Percentiles rank a stretch among this genome's conserved stretches.
These are phyloP conservation scores for Andricus quercusramuli DNA, from an alignment of 2,888 invertebrate genomes.

Conservation along the genomic window DNA sequence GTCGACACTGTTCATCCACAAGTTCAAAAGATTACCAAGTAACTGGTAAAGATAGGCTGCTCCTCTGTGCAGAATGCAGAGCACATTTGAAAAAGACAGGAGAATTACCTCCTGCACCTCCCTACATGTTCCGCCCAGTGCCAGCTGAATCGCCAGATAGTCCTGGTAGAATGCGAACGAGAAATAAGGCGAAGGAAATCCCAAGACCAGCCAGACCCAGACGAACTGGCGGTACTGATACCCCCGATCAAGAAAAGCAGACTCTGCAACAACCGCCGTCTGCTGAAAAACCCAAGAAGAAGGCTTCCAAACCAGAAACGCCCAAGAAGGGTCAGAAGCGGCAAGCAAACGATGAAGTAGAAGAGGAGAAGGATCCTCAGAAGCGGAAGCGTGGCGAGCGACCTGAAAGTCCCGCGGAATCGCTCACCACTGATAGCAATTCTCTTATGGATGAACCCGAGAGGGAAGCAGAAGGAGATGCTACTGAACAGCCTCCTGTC, in stretches of 20 bases:
- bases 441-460: constrained; percentile 87
- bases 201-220: constrained; percentile 80
- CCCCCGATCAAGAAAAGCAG: constrained; percentile 80
- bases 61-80: constrained; percentile 89
- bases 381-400: constrained; percentile 82
- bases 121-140: constrained; percentile 81
- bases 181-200: constrained; percentile 88
- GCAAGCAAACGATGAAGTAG: constrained; percentile 81
- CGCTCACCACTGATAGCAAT: constrained; percentile 91
- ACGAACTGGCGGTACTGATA: constrained; percentile 81
- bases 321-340: constrained; percentile 82
- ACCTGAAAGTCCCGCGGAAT: constrained; percentile 89
- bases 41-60: constrained; percentile 85
- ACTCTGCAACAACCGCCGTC: constrained; percentile 70
- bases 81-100: constrained; percentile 88
- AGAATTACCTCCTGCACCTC: constrained; percentile 83
- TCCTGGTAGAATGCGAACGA: constrained; percentile 93
- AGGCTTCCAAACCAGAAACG: constrained; percentile 72
- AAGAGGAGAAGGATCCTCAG: constrained; percentile 82
- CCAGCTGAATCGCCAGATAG: constrained; percentile 85
- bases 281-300: constrained; percentile 79
- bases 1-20: constrained; percentile 88
- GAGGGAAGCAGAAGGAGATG: constrained; percentile 73
- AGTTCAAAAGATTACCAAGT: constrained; percentile 80
- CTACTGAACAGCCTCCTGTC: constrained; percentile 64